Evolutionary conservation across 2,113 vertebrate genomes (phyloP), one percentile per base, ranked within the genome.

Genomic region (Prietella phreatophila): DNA sequence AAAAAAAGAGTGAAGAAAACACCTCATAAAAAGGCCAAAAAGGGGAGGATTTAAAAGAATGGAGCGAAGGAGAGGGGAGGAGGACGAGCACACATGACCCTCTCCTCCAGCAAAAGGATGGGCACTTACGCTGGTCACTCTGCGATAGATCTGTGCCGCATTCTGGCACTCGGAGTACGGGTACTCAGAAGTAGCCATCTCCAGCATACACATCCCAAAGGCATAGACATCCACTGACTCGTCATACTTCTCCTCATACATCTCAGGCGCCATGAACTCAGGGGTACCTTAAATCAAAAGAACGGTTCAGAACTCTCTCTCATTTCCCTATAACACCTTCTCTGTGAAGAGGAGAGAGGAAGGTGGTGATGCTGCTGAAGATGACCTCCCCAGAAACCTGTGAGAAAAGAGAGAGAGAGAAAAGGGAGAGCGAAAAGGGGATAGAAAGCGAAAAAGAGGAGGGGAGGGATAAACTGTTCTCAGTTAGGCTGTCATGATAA

Each of bases 191-290:
- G 98, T 99, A 94, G 98, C 98, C 98, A 99, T 99, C 97, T 99
- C 98, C 95, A 99, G 96, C 98, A 99, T 99, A 96, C 98, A 99
- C 98, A 99, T 99, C 93, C 98, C 98, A 97, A 99, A 99, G 96
- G 98, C 98, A 97, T 99, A 99, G 83, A 99, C 98, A 94, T 99
- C 98, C 96, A 99, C 98, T 92, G 98, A 99, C 93, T 99, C 98
- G 96, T 99, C 98, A 93, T 99, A 99, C 96, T 99, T 99, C 96
- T 99, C 98, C 93, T 99, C 98, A 97, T 99, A 99, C 98, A 99
- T 99, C 97, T 99, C 98, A 92, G 98, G 98, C 93, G 98, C 98
- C 98, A 99, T 99, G 97, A 99, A 99, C 95, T 99, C 98, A 96
- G 98, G 98, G 95, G 98, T 99, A 97, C 98, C 98, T 99, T 97